A percentile compares a stretch with the other conserved stretches of the same genome.
phyloP scores from a whole-genome alignment of 2,113 vertebrate species.

The Lepus americanus region DNA sequence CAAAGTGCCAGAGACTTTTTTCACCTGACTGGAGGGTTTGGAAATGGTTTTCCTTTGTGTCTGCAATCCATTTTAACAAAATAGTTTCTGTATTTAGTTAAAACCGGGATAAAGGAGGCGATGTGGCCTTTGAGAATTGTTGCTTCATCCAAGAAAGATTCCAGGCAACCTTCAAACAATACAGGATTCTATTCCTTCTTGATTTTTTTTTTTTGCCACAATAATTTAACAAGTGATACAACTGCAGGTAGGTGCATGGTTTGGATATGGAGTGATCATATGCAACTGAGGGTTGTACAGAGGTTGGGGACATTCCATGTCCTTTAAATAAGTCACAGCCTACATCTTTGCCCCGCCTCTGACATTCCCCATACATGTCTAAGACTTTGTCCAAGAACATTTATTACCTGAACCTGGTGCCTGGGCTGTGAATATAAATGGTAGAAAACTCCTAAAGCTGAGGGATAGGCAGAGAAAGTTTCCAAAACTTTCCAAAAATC shows the following conservation, averaged over 20 bases:
- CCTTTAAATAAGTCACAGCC: neutral
- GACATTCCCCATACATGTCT: neutral
- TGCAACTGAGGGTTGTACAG: neutral
- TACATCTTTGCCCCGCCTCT: neutral
- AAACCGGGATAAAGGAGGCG: conserved; percentile 65
- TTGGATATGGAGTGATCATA: neutral
- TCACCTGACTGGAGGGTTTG: conserved; percentile 55
- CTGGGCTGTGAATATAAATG: neutral
- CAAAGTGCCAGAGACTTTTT: conserved; percentile 71
- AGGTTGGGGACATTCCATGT: neutral
- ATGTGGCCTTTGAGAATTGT: conserved; percentile 50
- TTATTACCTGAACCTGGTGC: neutral
- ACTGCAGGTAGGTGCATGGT: neutral
- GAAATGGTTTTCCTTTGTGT: conserved; percentile 69
- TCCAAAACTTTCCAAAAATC: neutral
- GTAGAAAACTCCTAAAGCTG: neutral
- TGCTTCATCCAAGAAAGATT: conserved; percentile 59
- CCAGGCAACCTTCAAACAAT: conserved; percentile 64
- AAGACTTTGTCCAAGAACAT: conserved; percentile 10
- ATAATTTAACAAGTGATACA: neutral
- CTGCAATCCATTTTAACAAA: conserved; percentile 72
- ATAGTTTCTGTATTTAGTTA: conserved; percentile 62
- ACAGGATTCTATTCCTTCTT: conserved; percentile 4
- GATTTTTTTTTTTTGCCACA: neutral
- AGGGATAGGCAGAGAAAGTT: neutral